A percentile compares a stretch with the other conserved stretches of the same genome.
Evolutionary conservation across 2,888 invertebrate species (phyloP).

Genomic region (Erebia epiphron): DNA sequence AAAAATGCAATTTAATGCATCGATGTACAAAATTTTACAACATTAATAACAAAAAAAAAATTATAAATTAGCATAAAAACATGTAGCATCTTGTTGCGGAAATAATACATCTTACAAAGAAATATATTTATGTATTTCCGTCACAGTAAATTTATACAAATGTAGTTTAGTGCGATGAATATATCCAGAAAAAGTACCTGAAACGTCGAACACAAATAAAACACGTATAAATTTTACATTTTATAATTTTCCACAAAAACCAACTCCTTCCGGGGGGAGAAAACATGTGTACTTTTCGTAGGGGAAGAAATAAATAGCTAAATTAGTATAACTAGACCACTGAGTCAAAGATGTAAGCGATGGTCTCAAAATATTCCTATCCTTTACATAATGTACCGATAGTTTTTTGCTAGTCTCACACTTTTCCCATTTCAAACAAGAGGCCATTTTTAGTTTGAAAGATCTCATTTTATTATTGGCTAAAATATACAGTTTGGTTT

Average conservation of each 20-base stretch:
- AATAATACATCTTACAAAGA: neutral
- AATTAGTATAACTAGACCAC: too few species aligned
- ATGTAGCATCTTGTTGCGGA: neutral
- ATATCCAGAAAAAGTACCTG: neutral
- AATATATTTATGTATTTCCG: neutral
- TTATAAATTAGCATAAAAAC: neutral
- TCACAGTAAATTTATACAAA: conserved; percentile 4
- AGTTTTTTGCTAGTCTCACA: too few species aligned
- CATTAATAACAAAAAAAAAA: too few species aligned
- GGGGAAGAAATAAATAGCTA: neutral
- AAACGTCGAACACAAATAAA: conserved; percentile 42
- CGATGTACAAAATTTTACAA: too few species aligned
- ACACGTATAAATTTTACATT: conserved; percentile 61
- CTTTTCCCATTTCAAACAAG: too few species aligned
- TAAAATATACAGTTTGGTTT: too few species aligned
- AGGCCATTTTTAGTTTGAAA: too few species aligned
- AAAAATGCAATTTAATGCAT: too few species aligned
- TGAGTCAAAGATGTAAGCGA: too few species aligned
- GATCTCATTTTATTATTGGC: too few species aligned
- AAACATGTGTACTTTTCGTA: neutral
- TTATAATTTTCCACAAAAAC: conserved; percentile 64
- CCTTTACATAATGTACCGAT: too few species aligned
- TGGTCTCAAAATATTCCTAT: too few species aligned
- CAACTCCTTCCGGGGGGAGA: neutral
- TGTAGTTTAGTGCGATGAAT: neutral